Evolutionary conservation across 2,888 invertebrate species (phyloP).

Genomic region (Dermolepida albohirtum): DNA sequence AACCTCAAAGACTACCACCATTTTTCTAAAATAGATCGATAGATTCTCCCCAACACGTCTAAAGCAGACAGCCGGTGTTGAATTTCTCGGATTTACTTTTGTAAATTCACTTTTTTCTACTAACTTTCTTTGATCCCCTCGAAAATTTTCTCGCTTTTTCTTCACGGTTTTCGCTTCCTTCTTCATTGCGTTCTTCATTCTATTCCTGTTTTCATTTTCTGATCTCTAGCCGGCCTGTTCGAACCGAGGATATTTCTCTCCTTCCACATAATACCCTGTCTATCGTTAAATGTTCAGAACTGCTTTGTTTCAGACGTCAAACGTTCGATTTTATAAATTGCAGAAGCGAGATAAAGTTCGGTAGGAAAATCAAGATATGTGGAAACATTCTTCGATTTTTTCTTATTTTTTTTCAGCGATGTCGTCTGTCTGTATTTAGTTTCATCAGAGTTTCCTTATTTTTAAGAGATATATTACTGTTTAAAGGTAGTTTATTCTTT

Average conservation of each 20-base stretch:
- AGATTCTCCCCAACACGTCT: constrained; percentile 9
- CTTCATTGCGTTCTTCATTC: background rate
- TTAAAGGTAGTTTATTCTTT: too few relatives aligned
- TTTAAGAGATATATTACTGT: too few relatives aligned
- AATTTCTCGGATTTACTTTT: constrained; percentile 16
- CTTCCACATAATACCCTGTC: constrained; percentile 11
- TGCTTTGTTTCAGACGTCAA: constrained; percentile 10
- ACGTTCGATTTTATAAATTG: constrained; percentile 6
- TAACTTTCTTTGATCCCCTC: constrained; percentile 16
- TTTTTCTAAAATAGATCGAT: constrained; percentile 14
- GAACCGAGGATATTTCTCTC: too few relatives aligned
- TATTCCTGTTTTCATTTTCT: background rate
- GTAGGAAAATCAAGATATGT: too few relatives aligned
- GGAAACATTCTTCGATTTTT: too few relatives aligned
- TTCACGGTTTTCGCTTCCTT: constrained; percentile 2
- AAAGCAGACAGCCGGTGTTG: constrained; percentile 8
- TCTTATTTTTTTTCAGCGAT: too few relatives aligned
- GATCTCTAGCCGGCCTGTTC: too few relatives aligned
- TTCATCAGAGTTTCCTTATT: too few relatives aligned
- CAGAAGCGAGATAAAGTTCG: background rate
- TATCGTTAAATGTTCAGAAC: constrained; percentile 10
- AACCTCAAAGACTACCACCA: too few relatives aligned
- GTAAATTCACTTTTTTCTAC: constrained; percentile 22
- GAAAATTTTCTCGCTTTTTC: constrained; percentile 13
- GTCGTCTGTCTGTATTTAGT: too few relatives aligned